Evolutionary conservation across 1,140 invertebrate species (phyloP), one percentile per base, ranked within the genome.

Genomic region (Macrocentrus cingulum): DNA sequence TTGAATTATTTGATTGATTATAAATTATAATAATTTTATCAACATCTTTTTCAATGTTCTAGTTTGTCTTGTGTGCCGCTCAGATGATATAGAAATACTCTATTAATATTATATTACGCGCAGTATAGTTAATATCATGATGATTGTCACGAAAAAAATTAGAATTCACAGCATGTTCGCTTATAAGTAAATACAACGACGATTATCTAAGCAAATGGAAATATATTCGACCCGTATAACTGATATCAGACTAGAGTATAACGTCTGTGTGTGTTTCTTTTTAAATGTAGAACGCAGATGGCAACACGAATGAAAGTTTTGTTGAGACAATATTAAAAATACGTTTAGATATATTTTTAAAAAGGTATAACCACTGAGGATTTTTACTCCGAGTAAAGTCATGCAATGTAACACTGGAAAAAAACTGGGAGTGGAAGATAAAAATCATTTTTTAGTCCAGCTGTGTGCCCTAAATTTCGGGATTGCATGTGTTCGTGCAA

Each of bases 121-220:
- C n/a, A n/a, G n/a, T n/a, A n/a, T n/a, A n/a, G n/a, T n/a, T n/a
- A n/a, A n/a, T n/a, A n/a, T n/a, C n/a, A 46, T 46, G 20, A 23
- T 13, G n/a, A 13, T n/a, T 23, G 20, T 22, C 18, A 46, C 15
- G 29, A 46, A 22, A 46, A 46, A 46, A 46, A 46, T 46, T 11
- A 22, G n/a, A 46, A 23, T 46, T 46, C 29, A 46, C 44, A 46
- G 44, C 44, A 46, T 25, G 18, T 46, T 44, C n/a, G 22, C 22
- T 46, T 20, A 46, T 46, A 46, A 46, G 19, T 25, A 7, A 46
- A 46, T 25, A 20, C 44, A 46, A 15, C 44, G n/a, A n/a, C n/a
- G 22, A 46, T 46, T 46, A 46, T 46, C 44, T 46, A 46, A 46
- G 44, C 22, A 46, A 46, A 46, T 46, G 44, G 44, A 46, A 46